Evolutionary conservation across 2,113 vertebrate genomes (phyloP).

Genomic region (Anoura caudifer): DNA sequence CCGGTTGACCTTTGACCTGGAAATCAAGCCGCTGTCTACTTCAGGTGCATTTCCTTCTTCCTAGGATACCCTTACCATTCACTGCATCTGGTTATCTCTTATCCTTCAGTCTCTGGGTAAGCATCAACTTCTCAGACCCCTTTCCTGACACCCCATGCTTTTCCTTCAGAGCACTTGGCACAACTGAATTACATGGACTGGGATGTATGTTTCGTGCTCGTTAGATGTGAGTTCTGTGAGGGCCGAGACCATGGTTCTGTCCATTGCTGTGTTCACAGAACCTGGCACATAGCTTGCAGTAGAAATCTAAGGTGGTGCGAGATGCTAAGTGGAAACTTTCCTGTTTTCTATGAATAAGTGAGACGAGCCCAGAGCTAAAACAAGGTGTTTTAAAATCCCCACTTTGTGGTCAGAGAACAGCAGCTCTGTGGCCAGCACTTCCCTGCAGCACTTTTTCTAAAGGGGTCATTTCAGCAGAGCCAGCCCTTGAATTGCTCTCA

Average conservation of each 20-base stretch:
- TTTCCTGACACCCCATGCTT: neutral
- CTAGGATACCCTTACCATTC: neutral
- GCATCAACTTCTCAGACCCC: neutral
- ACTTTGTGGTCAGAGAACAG: neutral
- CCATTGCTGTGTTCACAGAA: neutral
- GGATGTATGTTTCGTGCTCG: neutral
- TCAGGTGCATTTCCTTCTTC: neutral
- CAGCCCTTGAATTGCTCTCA: neutral
- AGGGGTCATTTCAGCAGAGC: neutral
- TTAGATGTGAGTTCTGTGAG: neutral
- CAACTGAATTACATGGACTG: neutral
- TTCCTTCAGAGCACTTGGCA: neutral
- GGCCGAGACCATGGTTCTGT: neutral
- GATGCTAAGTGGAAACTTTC: neutral
- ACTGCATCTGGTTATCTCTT: neutral
- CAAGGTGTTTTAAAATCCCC: neutral
- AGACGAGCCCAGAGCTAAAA: neutral
- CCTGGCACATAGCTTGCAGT: neutral
- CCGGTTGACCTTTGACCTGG: neutral
- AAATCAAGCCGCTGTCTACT: neutral
- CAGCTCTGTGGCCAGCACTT: neutral
- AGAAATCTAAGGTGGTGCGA: neutral
- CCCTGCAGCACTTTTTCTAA: neutral
- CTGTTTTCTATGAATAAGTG: neutral
- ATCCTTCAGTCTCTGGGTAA: neutral